These are phyloP conservation scores for Plagiodera versicolora DNA, from an alignment of 2,888 invertebrate genomes.

Conservation along the genomic window DNA sequence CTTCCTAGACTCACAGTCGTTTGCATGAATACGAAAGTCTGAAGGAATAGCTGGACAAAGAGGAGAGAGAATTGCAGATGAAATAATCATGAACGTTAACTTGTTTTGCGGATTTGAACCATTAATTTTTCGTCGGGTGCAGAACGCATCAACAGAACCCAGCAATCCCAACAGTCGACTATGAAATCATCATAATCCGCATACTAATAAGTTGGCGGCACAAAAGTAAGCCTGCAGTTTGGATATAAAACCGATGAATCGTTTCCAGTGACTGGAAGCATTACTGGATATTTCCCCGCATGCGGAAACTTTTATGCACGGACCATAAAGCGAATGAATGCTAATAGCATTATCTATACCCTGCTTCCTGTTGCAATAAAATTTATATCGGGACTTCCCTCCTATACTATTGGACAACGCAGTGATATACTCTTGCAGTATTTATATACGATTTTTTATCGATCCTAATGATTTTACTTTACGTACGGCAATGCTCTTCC, in stretches of 20 bases:
- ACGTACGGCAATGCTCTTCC: too few relatives aligned
- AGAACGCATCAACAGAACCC: background rate
- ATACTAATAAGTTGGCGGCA: slow-evolving; percentile 11
- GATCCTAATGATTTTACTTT: too few relatives aligned
- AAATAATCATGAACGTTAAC: too few relatives aligned
- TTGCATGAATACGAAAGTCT: too few relatives aligned
- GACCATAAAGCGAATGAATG: slow-evolving; percentile 65
- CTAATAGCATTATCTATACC: slow-evolving; percentile 60
- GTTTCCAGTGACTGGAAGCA: slow-evolving; percentile 35
- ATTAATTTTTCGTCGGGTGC: background rate
- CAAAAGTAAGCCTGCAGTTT: slow-evolving; percentile 10
- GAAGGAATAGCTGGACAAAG: too few relatives aligned
- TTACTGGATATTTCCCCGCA: slow-evolving; percentile 50
- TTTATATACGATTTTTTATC: background rate
- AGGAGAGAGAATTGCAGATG: too few relatives aligned
- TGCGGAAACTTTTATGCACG: slow-evolving; percentile 60
- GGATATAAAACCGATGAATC: slow-evolving; percentile 40
- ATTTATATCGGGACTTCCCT: slow-evolving; percentile 26
- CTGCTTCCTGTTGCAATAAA: slow-evolving; percentile 53
- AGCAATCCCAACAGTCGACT: background rate
- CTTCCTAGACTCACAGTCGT: too few relatives aligned
- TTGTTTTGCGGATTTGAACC: background rate
- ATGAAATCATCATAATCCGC: slow-evolving; percentile 15
- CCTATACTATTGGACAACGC: slow-evolving; percentile 2
- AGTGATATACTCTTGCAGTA: background rate